Conservation (phyloP, 1,140 invertebrate species). For the Drosophila parvula region DNA sequence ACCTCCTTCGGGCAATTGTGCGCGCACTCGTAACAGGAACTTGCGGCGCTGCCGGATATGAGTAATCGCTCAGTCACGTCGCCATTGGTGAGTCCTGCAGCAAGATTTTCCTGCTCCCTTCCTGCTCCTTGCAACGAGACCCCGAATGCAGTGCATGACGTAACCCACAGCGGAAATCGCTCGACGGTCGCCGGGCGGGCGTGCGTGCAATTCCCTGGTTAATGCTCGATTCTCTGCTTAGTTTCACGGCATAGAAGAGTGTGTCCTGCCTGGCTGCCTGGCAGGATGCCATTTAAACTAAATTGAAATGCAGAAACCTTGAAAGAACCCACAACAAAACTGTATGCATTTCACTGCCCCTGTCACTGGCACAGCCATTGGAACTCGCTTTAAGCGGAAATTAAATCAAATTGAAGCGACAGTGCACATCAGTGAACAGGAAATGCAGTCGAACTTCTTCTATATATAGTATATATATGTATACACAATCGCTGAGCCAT, state of each 20-base stretch:
- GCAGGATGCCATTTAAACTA: constrained; percentile 55
- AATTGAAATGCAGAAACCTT: constrained; percentile 56
- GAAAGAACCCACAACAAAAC: constrained; percentile 35
- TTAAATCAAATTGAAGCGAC: constrained; percentile 50
- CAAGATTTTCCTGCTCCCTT: constrained; percentile 59
- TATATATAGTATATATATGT: not conserved
- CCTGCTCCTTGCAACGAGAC: not conserved
- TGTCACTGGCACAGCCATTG: constrained; percentile 7
- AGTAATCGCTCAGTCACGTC: constrained; percentile 79
- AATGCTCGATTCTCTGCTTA: constrained; percentile 39
- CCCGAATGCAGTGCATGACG: constrained; percentile 63
- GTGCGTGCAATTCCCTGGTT: constrained; percentile 57
- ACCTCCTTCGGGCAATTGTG: constrained; percentile 62
- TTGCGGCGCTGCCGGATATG: constrained; percentile 71
- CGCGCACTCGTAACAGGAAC: constrained; percentile 73
- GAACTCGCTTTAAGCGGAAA: constrained; percentile 41
- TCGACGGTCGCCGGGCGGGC: constrained; percentile 52
- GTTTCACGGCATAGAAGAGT: constrained; percentile 17
- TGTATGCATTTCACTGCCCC: constrained; percentile 15
- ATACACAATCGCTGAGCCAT: not conserved
- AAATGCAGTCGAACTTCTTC: constrained; percentile 16
- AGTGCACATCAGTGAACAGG: constrained; percentile 28
- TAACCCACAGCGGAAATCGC: constrained; percentile 74
- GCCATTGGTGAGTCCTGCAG: constrained; percentile 49
- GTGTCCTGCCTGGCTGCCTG: constrained; percentile 1